Evolutionary conservation across 2,113 vertebrate genomes (phyloP).

Genomic region (Hippocampus abdominalis): DNA sequence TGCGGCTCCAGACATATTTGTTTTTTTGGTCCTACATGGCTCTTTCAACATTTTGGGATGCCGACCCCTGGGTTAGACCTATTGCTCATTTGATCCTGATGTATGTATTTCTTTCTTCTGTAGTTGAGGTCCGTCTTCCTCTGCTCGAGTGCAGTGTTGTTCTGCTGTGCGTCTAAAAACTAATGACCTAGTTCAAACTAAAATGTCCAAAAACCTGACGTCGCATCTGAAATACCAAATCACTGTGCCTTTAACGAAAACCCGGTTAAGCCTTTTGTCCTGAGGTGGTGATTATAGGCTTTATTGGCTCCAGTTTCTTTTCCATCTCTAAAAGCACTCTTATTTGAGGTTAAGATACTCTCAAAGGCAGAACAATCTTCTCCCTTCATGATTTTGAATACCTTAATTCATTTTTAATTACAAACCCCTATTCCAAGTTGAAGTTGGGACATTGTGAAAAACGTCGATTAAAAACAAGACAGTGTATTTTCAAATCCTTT

Average conservation of each 20-base stretch:
- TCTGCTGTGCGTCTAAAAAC: constrained; percentile 47
- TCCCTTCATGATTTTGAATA: constrained; percentile 21
- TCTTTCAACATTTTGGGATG: too few relatives aligned
- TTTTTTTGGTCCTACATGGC: too few relatives aligned
- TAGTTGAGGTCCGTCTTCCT: constrained; percentile 42
- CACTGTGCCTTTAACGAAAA: constrained; percentile 54
- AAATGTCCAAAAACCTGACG: constrained; percentile 47
- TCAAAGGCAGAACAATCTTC: constrained; percentile 33
- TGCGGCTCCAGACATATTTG: too few relatives aligned
- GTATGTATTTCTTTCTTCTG: constrained; percentile 13
- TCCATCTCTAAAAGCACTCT: constrained; percentile 42
- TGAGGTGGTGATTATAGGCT: constrained; percentile 60
- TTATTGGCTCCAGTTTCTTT: constrained; percentile 47
- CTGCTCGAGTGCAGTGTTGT: constrained; percentile 41
- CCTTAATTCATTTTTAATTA: constrained; percentile 12
- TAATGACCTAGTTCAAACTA: constrained; percentile 36
- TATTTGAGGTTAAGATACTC: constrained; percentile 39
- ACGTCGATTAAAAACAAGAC: too few relatives aligned
- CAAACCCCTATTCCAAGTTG: too few relatives aligned
- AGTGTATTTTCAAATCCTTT: too few relatives aligned
- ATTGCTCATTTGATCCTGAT: constrained; percentile 49
- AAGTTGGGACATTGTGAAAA: too few relatives aligned
- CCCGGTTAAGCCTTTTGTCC: constrained; percentile 54
- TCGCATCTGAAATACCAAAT: constrained; percentile 60
- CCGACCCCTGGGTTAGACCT: constrained; percentile 31